Base-by-base conservation (phyloP, 2,113 vertebrate genomes). In the Syrrhaptes paradoxus region DNA sequence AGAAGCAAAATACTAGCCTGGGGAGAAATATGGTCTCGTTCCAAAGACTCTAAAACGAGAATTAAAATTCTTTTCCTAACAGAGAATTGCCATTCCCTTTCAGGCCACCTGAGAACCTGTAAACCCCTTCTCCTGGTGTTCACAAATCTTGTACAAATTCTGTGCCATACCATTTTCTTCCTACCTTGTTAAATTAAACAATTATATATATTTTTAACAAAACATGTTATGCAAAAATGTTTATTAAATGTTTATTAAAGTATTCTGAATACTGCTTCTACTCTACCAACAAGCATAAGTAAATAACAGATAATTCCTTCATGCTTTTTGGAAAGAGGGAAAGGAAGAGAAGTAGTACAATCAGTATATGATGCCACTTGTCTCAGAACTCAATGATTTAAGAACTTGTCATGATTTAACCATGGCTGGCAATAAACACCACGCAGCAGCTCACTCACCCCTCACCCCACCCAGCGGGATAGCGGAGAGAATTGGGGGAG, bases 151-250 rank as follows among this genome's bases (percentile, higher is more conserved):
- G 14, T 17, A 52, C 4, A 16, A 2, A 29, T 57, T 73, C 73
- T 80, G 9, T 86, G 8, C 2, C 21, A 20, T 28, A 83, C 10
- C 4, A 29, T 49, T 49, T 79, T 82, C 7, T 48, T 71, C 14
- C 18, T 59, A 19, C 16, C 5, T 25, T 11, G 36, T 81, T 41
- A 41, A 41, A 41, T 14, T 11, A n/a, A 31, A 43, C 11, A 78
- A 32, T 32, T 28, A 66, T 24, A 45, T 31, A 46, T 16, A 46
- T 16, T 59, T 95, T 85, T 43, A 78, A 17, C 5, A 48, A 75
- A 63, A 48, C 0, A 13, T 14, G 1, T 5, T 28, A 43, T 11
- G 3, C 7, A n/a, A 65, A 90, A 73, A n/a, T 17, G 1, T 59
- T 91, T 21, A 52, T 21, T 52, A 11, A 78, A 68, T 17, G 1